Evolutionary conservation across 1,140 invertebrate genomes (phyloP), one percentile per base, ranked within the genome.

Genomic region (Bombus superbus): DNA sequence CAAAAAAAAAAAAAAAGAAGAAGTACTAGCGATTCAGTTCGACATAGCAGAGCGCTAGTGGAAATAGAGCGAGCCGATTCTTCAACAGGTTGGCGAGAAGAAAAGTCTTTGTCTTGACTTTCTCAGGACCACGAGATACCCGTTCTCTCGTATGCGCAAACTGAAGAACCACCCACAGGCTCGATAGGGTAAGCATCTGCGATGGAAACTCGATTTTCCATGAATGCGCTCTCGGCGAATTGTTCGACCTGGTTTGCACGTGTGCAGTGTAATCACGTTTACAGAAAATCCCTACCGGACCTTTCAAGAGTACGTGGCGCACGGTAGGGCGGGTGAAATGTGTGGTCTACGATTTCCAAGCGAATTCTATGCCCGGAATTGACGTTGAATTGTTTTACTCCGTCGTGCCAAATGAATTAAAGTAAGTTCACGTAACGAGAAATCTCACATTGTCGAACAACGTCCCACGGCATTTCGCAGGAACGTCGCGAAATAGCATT

Each of bases 121-220:
- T 88, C 88, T 88, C 81, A 64, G 79, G 73, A 59, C 66, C 66
- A 85, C 78, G 75, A 77, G 2, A 84, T 32, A 32, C 64, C 69
- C 82, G 69, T 73, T 71, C 77, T 90, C 82, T 83, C 88, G 83
- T 86, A 85, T 81, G 87, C 88, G 85, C 87, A 88, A 89, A 85
- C 86, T 66, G 72, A 81, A 90, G 82, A 86, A 76, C 81, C 86
- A 77, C 66, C 75, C 83, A 38, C 88, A 72, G 79, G 81, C 86
- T 83, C 86, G 81, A 85, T 72, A 83, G 86, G 85, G 72, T 86
- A 93, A 93, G 92, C 88, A 89, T 92, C 88, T 90, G 91, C 91
- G 90, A 92, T 91, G 90, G 89, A 92, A 93, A 94, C 90, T 93
- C 92, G 90, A 92, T 93, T 92, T 91, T 90, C 90, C 89, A 90